Evolutionary conservation across 2,888 invertebrate species (phyloP).

Genomic region (Pollenia amentaria): DNA sequence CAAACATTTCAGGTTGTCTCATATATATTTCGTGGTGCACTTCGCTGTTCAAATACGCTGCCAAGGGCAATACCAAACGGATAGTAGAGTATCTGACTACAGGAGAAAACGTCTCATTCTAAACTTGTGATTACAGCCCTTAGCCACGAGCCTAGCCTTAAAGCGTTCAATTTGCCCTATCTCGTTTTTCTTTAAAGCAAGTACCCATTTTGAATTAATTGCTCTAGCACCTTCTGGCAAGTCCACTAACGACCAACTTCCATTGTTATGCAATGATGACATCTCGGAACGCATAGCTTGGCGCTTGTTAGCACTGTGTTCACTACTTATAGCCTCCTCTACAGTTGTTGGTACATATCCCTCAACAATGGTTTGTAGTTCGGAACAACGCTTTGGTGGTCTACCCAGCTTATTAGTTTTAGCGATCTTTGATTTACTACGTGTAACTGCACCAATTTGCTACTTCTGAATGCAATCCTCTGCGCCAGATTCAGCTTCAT

Average conservation of each 20-base stretch:
- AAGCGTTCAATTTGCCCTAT: background rate
- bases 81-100: no score
- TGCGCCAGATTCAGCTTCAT: slow-evolving; percentile 2
- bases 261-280: background rate
- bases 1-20: slow-evolving; percentile 39
- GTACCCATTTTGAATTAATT: no score
- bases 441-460: background rate
- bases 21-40: slow-evolving; percentile 60
- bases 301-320: background rate
- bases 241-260: slow-evolving; percentile 42
- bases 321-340: background rate
- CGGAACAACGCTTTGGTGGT: slow-evolving; percentile 17
- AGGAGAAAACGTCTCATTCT: no score
- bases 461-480: background rate
- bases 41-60: slow-evolving; percentile 56
- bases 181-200: slow-evolving; percentile 25
- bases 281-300: background rate
- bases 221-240: slow-evolving; percentile 14
- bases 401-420: slow-evolving; percentile 1
- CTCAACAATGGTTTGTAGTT: background rate
- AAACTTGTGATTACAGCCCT: slow-evolving; percentile 15
- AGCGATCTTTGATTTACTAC: background rate
- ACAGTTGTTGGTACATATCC: background rate
- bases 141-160: slow-evolving; percentile 32
- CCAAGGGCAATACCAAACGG: no score